Conservation (phyloP, 2,797 vertebrate genomes). For the Sciurus carolinensis region DNA sequence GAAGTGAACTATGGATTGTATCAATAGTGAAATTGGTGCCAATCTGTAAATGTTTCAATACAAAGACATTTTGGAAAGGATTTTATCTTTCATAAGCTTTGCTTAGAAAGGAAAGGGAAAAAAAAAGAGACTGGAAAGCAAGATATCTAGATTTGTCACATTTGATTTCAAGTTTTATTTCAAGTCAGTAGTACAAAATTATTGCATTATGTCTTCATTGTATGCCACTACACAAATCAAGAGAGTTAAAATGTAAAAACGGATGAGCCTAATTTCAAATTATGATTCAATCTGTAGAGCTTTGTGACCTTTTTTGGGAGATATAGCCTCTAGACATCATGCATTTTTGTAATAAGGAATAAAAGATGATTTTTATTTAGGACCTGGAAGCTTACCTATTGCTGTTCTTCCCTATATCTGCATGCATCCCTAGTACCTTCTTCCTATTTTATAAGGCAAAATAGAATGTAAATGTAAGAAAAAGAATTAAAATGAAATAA, state of each 20-base stretch:
- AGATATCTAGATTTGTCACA: neutral
- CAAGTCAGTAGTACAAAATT: neutral
- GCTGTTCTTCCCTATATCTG: neutral
- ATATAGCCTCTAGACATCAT: neutral
- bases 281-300: neutral
- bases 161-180: neutral
- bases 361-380: neutral
- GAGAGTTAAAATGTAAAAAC: neutral
- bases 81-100: neutral
- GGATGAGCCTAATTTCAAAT: neutral
- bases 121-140: neutral
- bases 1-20: neutral
- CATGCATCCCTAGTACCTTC: neutral
- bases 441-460: slow-evolving; percentile 21
- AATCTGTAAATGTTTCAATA: neutral
- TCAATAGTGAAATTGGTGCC: neutral
- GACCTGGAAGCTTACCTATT: neutral
- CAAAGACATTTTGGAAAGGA: neutral
- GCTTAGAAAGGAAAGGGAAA: neutral
- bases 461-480: neutral
- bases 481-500: neutral
- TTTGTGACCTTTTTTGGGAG: neutral
- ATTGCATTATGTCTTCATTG: neutral
- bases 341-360: neutral
- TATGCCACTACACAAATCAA: neutral